Conservation (phyloP, 2,113 vertebrate species). For the zebrafish (Danio rerio) region DNA sequence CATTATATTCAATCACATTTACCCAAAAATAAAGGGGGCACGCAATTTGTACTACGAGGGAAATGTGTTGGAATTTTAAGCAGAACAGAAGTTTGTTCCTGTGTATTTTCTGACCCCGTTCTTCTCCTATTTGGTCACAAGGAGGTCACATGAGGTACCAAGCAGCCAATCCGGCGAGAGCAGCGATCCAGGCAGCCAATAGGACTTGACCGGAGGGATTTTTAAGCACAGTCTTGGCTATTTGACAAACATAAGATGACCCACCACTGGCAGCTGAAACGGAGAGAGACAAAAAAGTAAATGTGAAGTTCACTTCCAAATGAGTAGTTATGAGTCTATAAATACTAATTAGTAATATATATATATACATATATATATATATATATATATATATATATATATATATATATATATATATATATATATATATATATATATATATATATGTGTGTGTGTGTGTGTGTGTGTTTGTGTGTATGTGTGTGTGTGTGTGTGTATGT, state of each 20-base stretch:
- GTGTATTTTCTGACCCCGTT: neutral
- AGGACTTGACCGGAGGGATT: constrained; percentile 85
- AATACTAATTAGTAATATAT: too few species aligned
- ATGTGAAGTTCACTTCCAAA: neutral
- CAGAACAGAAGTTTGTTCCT: neutral
- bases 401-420: too few species aligned
- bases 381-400: too few species aligned
- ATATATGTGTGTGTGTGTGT: too few species aligned
- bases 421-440: too few species aligned
- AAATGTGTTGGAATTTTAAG: neutral
- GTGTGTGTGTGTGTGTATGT: too few species aligned
- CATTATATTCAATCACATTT: neutral
- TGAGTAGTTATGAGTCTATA: too few species aligned
- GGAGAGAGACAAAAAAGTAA: neutral
- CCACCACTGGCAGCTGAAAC: constrained; percentile 72
- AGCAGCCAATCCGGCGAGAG: constrained; percentile 80
- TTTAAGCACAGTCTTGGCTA: constrained; percentile 74
- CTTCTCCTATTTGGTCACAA: neutral
- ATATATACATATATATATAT: too few species aligned
- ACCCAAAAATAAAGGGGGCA: too few species aligned
- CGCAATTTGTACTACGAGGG: neutral
- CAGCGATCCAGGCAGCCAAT: constrained; percentile 81
- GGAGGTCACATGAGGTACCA: constrained; percentile 90
- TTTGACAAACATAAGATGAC: constrained; percentile 73
- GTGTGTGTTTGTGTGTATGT: too few species aligned